Conservation (phyloP, 2,797 vertebrate species). For the Platalea minor region DNA sequence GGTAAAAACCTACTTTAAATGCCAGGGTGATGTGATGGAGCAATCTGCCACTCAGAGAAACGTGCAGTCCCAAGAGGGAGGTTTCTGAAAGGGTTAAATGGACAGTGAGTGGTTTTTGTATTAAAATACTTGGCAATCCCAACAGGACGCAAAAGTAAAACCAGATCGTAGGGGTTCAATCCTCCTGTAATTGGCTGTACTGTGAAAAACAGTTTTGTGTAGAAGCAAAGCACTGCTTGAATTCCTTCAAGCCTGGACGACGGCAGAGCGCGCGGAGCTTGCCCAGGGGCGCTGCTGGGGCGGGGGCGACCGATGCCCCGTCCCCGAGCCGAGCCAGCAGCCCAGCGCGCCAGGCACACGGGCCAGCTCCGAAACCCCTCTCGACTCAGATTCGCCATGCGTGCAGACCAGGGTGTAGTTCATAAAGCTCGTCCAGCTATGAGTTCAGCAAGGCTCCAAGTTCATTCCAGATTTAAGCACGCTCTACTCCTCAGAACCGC, state of each 20-base stretch:
- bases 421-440: not conserved
- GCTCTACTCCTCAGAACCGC: not conserved
- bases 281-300: not conserved
- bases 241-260: not conserved
- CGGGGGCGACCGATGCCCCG: rapidly evolving
- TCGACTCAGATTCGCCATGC: rapidly evolving
- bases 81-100: not conserved
- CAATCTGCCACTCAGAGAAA: not conserved
- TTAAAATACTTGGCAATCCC: not conserved
- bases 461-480: not conserved
- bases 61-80: not conserved
- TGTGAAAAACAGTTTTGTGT: not conserved
- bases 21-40: not conserved
- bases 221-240: not conserved
- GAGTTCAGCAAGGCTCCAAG: not conserved
- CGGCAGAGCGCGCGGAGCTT: rapidly evolving
- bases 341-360: not conserved
- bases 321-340: too few relatives aligned
- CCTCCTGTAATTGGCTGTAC: not conserved
- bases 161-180: rapidly evolving
- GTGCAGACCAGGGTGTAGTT: not conserved
- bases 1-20: not conserved
- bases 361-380: not conserved
- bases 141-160: not conserved
- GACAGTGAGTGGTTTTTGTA: not conserved